phyloP scores from a whole-genome alignment of 2,797 vertebrate genomes.

The Pyrocephalus nanus region DNA sequence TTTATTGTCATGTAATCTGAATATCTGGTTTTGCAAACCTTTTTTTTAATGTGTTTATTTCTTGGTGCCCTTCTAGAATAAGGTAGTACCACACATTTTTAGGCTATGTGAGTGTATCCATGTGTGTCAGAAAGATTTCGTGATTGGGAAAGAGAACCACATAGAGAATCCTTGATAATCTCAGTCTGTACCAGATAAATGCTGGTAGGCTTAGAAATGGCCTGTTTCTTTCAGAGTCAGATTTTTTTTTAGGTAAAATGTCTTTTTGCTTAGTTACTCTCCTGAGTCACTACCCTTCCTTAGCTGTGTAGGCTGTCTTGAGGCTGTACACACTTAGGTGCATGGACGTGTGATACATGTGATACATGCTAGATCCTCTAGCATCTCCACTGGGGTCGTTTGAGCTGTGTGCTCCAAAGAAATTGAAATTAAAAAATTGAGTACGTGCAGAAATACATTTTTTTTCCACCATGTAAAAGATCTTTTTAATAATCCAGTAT shows the following conservation, averaged over 20 bases:
- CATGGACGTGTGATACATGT: neutral
- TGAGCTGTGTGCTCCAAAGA: neutral
- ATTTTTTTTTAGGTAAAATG: neutral
- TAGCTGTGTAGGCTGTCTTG: neutral
- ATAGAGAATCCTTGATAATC: neutral
- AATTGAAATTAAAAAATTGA: neutral
- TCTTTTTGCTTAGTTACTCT: neutral
- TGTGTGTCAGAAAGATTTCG: neutral
- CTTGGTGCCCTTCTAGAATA: neutral
- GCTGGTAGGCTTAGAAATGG: neutral
- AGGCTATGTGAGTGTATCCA: neutral
- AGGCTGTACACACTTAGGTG: neutral
- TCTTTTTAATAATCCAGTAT: neutral
- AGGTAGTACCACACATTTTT: neutral
- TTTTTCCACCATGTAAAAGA: neutral
- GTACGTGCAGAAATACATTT: neutral
- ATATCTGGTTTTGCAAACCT: neutral
- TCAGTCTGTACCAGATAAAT: neutral
- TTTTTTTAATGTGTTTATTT: neutral
- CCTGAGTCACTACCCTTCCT: neutral
- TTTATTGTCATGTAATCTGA: neutral
- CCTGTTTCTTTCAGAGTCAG: neutral
- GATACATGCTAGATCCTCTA: neutral
- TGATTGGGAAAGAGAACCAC: neutral
- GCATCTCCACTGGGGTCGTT: neutral